These are phyloP conservation scores for Xenopus petersii DNA, from an alignment of 2,797 vertebrate genomes.

Conservation along the genomic window DNA sequence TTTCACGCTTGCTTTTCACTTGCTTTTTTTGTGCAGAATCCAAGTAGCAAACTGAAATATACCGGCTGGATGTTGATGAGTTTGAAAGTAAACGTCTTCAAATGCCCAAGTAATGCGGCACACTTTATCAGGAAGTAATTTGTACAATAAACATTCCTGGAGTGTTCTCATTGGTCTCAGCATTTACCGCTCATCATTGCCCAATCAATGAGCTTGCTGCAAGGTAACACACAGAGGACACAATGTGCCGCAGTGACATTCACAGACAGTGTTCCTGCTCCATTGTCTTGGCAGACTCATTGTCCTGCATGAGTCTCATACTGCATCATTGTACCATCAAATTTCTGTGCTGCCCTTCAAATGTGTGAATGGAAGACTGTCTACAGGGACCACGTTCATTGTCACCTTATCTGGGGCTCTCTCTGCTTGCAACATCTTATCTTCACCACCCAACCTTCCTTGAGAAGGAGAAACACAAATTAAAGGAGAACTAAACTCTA, in stretches of 20 bases:
- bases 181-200: constrained; percentile 15
- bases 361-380: constrained; percentile 35
- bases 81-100: not conserved
- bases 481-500: too few relatives aligned
- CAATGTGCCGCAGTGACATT: constrained; percentile 44
- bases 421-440: constrained; percentile 38
- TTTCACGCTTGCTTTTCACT: too few relatives aligned
- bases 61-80: too few relatives aligned
- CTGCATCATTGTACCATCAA: constrained; percentile 42
- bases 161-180: constrained; percentile 14
- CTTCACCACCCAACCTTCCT: constrained; percentile 29
- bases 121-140: constrained; percentile 17
- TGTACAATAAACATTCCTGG: constrained; percentile 24
- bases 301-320: constrained; percentile 34
- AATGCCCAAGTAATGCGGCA: not conserved
- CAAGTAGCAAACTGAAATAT: too few relatives aligned
- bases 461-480: constrained; percentile 38
- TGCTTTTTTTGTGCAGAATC: too few relatives aligned
- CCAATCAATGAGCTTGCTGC: constrained; percentile 19
- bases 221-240: constrained; percentile 47
- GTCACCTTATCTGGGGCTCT: constrained; percentile 44
- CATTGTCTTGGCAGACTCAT: constrained; percentile 42
- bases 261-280: constrained; percentile 37
- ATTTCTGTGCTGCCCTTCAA: constrained; percentile 46
- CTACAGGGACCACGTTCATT: constrained; percentile 36